Percentiles rank a stretch among this genome's conserved stretches.
Conservation (phyloP, 2,888 invertebrate genomes). For the Synergus itoensis region DNA sequence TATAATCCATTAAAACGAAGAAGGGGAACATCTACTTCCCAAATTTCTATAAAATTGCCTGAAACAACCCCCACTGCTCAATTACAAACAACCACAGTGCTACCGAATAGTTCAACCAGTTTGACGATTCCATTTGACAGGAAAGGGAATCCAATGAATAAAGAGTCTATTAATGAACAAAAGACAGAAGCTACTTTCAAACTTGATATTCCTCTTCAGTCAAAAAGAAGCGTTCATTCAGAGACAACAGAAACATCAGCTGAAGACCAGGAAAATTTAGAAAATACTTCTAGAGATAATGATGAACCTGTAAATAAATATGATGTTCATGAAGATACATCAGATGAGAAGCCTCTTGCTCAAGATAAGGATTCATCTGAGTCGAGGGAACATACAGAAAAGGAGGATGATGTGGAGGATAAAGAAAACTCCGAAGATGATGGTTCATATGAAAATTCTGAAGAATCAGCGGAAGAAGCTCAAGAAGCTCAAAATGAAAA, state of each 20-base stretch:
- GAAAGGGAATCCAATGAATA: background rate
- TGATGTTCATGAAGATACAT: slow-evolving; percentile 55
- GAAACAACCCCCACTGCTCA: background rate
- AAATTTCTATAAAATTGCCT: slow-evolving; percentile 19
- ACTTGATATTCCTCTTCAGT: background rate
- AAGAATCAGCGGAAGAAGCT: slow-evolving; percentile 49
- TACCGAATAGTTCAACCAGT: background rate
- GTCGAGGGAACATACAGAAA: background rate
- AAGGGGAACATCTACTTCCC: slow-evolving; percentile 11
- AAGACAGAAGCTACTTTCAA: background rate
- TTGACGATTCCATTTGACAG: background rate
- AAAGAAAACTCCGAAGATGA: slow-evolving; percentile 45
- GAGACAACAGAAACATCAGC: background rate
- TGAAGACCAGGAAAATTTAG: background rate
- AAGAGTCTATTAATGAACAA: background rate
- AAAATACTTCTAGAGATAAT: background rate
- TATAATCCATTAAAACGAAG: slow-evolving; percentile 61
- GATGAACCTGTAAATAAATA: slow-evolving; percentile 45
- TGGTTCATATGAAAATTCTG: slow-evolving; percentile 41
- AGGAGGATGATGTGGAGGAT: slow-evolving; percentile 45
- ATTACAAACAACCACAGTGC: background rate
- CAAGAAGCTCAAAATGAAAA: slow-evolving; percentile 40
- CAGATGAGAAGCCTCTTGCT: slow-evolving; percentile 3
- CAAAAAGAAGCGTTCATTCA: background rate
- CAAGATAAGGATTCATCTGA: slow-evolving; percentile 41